A percentile compares a stretch with the other conserved stretches of the same genome.
phyloP scores from a whole-genome alignment of 1,140 invertebrate species.

The Ostrea denselamellosa region DNA sequence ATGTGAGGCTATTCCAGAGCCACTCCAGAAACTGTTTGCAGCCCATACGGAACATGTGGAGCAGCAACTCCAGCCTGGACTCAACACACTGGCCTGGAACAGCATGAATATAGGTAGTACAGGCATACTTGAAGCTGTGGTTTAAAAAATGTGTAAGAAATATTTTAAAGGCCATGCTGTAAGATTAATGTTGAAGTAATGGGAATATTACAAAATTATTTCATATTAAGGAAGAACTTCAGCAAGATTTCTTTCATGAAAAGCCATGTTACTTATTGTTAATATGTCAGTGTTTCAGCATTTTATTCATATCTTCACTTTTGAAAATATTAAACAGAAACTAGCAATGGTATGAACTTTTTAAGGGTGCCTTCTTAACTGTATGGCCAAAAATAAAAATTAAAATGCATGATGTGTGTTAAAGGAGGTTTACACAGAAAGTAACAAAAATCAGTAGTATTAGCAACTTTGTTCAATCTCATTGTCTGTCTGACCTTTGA shows the following conservation, averaged over 20 bases:
- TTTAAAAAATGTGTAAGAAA: neutral
- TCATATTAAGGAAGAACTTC: no score
- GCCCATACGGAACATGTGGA: constrained; percentile 73
- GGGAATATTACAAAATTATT: no score
- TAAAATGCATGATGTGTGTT: neutral
- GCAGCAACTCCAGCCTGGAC: constrained; percentile 76
- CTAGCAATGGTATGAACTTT: neutral
- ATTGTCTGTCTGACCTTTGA: no score
- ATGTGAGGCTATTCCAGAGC: constrained; percentile 70
- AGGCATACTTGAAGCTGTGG: neutral
- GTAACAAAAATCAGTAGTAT: no score
- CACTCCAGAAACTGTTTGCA: constrained; percentile 71
- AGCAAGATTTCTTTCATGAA: no score
- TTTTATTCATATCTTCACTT: neutral
- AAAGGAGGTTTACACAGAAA: no score
- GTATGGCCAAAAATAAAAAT: neutral
- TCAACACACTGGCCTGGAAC: constrained; percentile 78
- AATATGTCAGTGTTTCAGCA: no score
- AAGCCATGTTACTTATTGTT: no score
- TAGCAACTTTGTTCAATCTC: no score
- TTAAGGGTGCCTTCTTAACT: neutral
- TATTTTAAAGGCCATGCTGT: neutral
- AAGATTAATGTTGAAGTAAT: no score
- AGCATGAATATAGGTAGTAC: constrained; percentile 78
- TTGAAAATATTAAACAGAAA: neutral